These are phyloP conservation scores for Australoheros scitulus DNA, from an alignment of 2,113 vertebrate genomes.

Conservation along the genomic window DNA sequence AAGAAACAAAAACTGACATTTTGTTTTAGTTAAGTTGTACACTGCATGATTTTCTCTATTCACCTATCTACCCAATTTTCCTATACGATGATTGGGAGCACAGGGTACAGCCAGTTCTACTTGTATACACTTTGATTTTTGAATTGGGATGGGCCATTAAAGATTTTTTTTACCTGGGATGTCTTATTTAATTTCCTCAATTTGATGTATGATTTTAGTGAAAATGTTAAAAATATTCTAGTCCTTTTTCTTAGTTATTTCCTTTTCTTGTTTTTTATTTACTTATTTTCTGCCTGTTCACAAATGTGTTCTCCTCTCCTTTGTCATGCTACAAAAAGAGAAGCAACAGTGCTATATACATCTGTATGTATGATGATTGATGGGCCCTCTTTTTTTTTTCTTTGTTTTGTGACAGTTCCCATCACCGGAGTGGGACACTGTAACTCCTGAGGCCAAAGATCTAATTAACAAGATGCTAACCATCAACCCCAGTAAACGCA, in stretches of 20 bases:
- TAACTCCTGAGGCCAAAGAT: slow-evolving; percentile 98
- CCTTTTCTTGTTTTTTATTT: too few relatives aligned
- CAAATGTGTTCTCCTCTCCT: neutral
- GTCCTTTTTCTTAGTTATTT: too few relatives aligned
- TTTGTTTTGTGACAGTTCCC: slow-evolving; percentile 84
- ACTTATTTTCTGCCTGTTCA: too few relatives aligned
- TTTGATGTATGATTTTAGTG: neutral
- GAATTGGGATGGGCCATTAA: neutral
- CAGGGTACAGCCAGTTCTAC: neutral
- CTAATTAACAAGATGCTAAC: slow-evolving; percentile 99
- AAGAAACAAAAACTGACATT: neutral
- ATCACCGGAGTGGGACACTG: slow-evolving; percentile 98
- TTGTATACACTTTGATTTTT: neutral
- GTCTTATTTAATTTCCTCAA: neutral
- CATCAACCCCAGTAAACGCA: slow-evolving; percentile 96
- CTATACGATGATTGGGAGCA: neutral
- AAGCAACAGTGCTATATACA: neutral
- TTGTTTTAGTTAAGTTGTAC: neutral
- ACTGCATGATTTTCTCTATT: neutral
- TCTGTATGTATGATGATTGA: neutral
- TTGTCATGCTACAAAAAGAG: neutral
- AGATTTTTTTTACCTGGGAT: neutral
- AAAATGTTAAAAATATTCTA: too few relatives aligned
- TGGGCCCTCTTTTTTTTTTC: neutral
- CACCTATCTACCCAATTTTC: neutral